Conservation (phyloP, 1,140 invertebrate genomes). For the Polypedilum vanderplanki region DNA sequence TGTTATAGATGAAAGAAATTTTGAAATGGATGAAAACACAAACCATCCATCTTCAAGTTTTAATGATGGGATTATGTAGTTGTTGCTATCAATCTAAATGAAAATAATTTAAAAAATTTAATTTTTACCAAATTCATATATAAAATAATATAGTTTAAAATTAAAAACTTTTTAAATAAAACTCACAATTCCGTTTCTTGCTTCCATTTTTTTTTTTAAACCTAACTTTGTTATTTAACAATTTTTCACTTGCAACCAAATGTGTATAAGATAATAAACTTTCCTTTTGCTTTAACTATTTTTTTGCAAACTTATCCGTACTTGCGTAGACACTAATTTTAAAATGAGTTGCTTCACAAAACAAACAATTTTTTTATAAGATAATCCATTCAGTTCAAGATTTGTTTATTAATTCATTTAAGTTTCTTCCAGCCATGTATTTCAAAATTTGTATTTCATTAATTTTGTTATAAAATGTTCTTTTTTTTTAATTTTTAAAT, state of each 20-base stretch:
- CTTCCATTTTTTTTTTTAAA: background rate
- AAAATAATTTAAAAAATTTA: background rate
- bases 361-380: no score
- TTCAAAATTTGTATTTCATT: no score
- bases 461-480: no score
- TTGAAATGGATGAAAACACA: slow-evolving; percentile 49
- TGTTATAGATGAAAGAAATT: slow-evolving; percentile 49
- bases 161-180: background rate
- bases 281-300: no score
- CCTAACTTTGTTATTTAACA: background rate
- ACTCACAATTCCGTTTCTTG: background rate
- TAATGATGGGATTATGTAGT: slow-evolving; percentile 47
- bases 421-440: no score
- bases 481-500: no score
- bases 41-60: slow-evolving; percentile 48
- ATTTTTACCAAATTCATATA: background rate
- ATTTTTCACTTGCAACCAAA: background rate
- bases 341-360: no score
- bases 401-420: no score
- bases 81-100: slow-evolving; percentile 13
- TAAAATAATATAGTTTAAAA: background rate
- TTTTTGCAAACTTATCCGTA: no score
- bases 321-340: no score
- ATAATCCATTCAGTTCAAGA: no score
- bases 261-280: no score